Base-by-base conservation (phyloP, 2,113 vertebrate species). In the Platanista minor region DNA sequence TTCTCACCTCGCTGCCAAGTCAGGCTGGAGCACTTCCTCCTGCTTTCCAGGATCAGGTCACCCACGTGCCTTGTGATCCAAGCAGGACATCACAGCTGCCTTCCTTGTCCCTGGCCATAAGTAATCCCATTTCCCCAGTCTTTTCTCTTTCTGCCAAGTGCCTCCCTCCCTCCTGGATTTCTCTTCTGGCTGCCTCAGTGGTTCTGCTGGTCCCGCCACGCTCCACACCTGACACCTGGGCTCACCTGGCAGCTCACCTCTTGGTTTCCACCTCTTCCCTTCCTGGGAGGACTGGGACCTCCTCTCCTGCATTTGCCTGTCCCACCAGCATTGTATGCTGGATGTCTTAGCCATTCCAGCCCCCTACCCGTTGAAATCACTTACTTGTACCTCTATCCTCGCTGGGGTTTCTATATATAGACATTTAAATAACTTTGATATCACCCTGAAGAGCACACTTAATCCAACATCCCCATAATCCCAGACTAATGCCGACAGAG, bases 171-270 rank as follows among this genome's bases (percentile, higher is more conserved):
- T 72, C 46, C 64, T 15, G 39, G 69, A 3, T 61, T 46, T 41
- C 41, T 17, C 54, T 59, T 69, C 46, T 6, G 46, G 46, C 29
- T 64, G 10, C 77, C 17, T 25, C 11, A 21, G 39, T 46, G 43
- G 31, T 41, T 66, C 31, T 6, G 8, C 66, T 23, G 74, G 43
- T 29, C 54, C 49, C 0, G 0, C 69, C 9, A 1, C 1, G 6
- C 61, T 25, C 15, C 49, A 64, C 46, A 27, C 46, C 46, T 33
- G 67, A 25, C 41, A 11, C 57, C 39, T 67, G 25, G 43, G 52
- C 39, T 72, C 52, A 25, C n/a, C 86, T 77, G 67, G 36, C 15
- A 10, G 27, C 23, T 46, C 3, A 1, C 59, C 49, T 87, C 39
- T 15, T 20, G 1, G 3, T 8, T 62, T 36, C 36, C 57, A 46